phyloP scores from a whole-genome alignment of 2,113 vertebrate species.

The Tragelaphus scriptus region DNA sequence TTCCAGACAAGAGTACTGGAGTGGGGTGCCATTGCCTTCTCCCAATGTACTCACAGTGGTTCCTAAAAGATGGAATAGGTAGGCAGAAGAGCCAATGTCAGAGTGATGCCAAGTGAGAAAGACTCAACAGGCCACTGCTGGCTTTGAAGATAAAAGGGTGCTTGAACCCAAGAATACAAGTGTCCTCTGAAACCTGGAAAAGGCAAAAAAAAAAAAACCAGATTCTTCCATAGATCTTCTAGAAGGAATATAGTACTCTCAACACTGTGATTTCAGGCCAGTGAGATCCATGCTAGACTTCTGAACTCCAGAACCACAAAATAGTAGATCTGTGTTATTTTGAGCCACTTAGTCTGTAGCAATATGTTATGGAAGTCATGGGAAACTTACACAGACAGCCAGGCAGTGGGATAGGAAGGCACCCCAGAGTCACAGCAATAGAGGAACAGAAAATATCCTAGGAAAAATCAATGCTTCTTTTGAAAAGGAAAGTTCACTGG shows the following conservation, averaged over 20 bases:
- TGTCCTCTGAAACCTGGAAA: not conserved
- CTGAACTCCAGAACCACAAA: not conserved
- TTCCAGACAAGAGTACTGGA: too few relatives aligned
- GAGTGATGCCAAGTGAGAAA: not conserved
- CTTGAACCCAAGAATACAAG: not conserved
- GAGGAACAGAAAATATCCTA: not conserved
- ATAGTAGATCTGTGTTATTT: not conserved
- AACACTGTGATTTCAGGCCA: not conserved
- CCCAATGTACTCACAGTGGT: not conserved
- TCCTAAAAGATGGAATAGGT: not conserved
- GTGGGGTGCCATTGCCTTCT: too few relatives aligned
- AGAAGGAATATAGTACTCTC: not conserved
- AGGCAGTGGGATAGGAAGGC: not conserved
- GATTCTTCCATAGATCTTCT: not conserved
- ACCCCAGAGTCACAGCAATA: not conserved
- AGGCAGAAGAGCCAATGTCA: not conserved
- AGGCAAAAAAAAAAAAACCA: fast-evolving
- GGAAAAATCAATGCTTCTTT: not conserved
- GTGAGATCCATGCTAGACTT: not conserved
- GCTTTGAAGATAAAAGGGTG: not conserved
- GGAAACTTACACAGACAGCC: not conserved
- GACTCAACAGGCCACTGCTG: too few relatives aligned
- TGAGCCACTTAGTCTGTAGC: not conserved
- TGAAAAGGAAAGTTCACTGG: not conserved
- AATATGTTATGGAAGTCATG: not conserved